Conservation (phyloP, 2,888 invertebrate genomes). For the Hypolimnas misippus region DNA sequence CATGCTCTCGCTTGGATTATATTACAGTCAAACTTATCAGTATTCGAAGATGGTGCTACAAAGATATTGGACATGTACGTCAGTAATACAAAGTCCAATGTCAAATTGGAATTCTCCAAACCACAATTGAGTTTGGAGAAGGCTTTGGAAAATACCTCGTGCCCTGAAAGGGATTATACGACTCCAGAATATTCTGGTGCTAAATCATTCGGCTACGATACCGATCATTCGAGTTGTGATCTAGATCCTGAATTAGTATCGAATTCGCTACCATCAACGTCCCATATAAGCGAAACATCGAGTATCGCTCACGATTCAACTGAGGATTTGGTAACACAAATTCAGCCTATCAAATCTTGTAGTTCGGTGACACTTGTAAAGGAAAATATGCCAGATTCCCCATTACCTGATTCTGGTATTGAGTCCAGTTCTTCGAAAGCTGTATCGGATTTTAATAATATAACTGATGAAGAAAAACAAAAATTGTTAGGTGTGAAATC, state of each 20-base stretch:
- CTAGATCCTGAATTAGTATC: conserved; percentile 79
- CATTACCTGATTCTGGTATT: conserved; percentile 74
- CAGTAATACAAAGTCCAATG: conserved; percentile 81
- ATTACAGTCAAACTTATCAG: conserved; percentile 90
- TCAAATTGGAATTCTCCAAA: conserved; percentile 86
- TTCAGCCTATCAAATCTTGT: conserved; percentile 52
- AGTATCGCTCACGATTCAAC: conserved; percentile 79
- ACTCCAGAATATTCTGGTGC: conserved; percentile 72
- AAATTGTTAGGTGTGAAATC: conserved; percentile 70
- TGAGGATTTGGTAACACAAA: conserved; percentile 75
- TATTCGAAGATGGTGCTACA: conserved; percentile 87
- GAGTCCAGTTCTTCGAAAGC: conserved; percentile 70
- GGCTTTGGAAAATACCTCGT: conserved; percentile 84
- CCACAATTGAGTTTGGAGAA: conserved; percentile 91
- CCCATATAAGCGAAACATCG: conserved; percentile 79
- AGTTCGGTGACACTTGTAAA: conserved; percentile 47
- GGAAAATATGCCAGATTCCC: conserved; percentile 79
- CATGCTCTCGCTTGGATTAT: conserved; percentile 95
- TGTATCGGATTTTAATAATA: conserved; percentile 86
- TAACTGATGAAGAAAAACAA: conserved; percentile 97
- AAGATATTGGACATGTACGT: conserved; percentile 87
- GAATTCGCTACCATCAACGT: conserved; percentile 78
- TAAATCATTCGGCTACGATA: conserved; percentile 71
- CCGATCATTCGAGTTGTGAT: conserved; percentile 80
- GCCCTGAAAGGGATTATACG: conserved; percentile 73